Evolutionary conservation across 2,888 invertebrate genomes (phyloP).

Genomic region (Noctua fimbriata): DNA sequence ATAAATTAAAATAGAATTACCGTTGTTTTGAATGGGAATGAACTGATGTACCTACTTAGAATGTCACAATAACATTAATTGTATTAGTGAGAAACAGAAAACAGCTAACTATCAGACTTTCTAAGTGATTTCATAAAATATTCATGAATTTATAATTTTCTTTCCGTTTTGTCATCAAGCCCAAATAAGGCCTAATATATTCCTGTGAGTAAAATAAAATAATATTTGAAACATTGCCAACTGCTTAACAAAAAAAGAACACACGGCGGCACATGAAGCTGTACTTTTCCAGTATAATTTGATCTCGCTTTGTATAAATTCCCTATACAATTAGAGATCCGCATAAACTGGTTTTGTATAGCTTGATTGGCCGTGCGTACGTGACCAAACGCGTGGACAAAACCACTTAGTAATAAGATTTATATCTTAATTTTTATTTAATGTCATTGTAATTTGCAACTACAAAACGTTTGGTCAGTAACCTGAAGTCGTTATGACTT

Average conservation of each 20-base stretch:
- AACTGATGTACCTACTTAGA: not conserved
- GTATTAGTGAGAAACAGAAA: not conserved
- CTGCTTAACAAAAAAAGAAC: not conserved
- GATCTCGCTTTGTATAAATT: too few species aligned
- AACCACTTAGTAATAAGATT: slow-evolving; percentile 14
- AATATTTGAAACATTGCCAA: slow-evolving; percentile 14
- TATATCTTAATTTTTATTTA: slow-evolving; percentile 44
- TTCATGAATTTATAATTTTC: not conserved
- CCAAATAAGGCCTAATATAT: not conserved
- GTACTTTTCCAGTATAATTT: too few species aligned
- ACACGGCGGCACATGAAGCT: too few species aligned
- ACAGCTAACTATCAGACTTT: not conserved
- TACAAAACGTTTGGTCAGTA: slow-evolving; percentile 19
- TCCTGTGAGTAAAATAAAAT: not conserved
- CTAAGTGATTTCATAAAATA: slow-evolving; percentile 3
- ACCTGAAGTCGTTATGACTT: slow-evolving; percentile 18
- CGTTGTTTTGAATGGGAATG: not conserved
- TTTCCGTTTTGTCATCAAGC: slow-evolving; percentile 5
- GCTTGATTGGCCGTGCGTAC: not conserved
- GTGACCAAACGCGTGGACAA: slow-evolving; percentile 28
- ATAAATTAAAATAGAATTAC: slow-evolving; percentile 1
- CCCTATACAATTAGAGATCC: too few species aligned
- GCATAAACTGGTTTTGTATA: too few species aligned
- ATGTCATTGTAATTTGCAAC: slow-evolving; percentile 45
- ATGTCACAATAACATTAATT: not conserved